Percentiles rank a stretch among this genome's conserved stretches.
phyloP scores from a whole-genome alignment of 2,113 vertebrate genomes.

The Scomber colias region DNA sequence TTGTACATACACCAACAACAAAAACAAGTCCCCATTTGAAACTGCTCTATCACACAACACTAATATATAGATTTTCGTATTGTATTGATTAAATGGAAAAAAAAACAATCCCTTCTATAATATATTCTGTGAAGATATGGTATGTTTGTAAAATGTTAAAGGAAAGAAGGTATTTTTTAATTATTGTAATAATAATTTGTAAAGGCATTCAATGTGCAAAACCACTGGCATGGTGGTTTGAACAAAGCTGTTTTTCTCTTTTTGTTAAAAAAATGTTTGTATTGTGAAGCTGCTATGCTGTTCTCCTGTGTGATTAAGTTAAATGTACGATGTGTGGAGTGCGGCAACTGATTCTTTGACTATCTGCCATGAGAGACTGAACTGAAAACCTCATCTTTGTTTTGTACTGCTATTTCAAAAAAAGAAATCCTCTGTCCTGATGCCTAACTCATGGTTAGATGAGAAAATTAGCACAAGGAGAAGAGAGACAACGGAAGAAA shows the following conservation, averaged over 20 bases:
- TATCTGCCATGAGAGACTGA: background rate
- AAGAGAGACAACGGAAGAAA: slow-evolving; percentile 28
- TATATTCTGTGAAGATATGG: background rate
- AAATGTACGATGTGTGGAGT: background rate
- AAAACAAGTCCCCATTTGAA: too few relatives aligned
- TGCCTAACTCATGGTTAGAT: slow-evolving; percentile 72
- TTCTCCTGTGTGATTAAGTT: slow-evolving; percentile 16
- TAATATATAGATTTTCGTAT: background rate
- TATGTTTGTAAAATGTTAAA: slow-evolving; percentile 18
- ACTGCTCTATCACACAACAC: background rate
- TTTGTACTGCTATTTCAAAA: slow-evolving; percentile 32
- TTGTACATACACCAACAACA: too few relatives aligned
- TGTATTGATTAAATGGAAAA: background rate
- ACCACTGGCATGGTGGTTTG: background rate
- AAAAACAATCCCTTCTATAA: background rate
- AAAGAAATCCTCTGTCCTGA: slow-evolving; percentile 27
- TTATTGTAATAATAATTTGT: background rate
- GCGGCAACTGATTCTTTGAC: background rate
- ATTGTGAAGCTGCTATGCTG: slow-evolving; percentile 18
- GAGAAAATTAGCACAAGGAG: slow-evolving; percentile 72
- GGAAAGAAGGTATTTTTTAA: background rate
- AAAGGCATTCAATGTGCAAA: background rate
- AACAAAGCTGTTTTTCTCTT: background rate
- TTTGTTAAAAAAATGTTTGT: slow-evolving; percentile 15
- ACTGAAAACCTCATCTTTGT: slow-evolving; percentile 50